Evolutionary conservation across 2,888 invertebrate species (phyloP).

Genomic region (Glomeris marginata): DNA sequence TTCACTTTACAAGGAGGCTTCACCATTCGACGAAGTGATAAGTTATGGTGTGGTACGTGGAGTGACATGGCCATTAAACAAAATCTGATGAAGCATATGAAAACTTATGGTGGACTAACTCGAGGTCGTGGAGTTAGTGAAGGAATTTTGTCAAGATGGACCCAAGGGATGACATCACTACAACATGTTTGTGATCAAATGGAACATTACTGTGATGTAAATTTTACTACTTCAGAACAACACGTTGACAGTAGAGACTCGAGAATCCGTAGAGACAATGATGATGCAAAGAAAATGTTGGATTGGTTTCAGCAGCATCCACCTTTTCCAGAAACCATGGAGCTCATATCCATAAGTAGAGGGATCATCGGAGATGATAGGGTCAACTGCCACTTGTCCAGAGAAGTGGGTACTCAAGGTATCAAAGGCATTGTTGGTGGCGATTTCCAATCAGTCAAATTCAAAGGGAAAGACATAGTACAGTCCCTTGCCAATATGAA

Average conservation of each 20-base stretch:
- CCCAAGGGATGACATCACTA: neutral
- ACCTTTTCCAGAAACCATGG: neutral
- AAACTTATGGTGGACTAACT: constrained; percentile 8
- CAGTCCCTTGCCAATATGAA: neutral
- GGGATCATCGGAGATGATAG: neutral
- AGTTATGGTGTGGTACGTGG: constrained; percentile 10
- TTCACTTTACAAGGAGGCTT: neutral
- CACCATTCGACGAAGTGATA: constrained; percentile 1
- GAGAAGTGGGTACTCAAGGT: neutral
- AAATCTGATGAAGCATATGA: constrained; percentile 7
- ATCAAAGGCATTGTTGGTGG: neutral
- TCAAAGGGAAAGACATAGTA: neutral
- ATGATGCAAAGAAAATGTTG: neutral
- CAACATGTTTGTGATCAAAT: neutral
- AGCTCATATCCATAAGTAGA: neutral
- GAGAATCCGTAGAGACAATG: neutral
- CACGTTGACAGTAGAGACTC: constrained; percentile 8
- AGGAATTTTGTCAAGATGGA: constrained; percentile 3
- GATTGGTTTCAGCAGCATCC: constrained; percentile 1
- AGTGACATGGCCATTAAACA: constrained; percentile 12
- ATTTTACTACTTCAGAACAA: constrained; percentile 3
- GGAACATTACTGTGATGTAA: constrained; percentile 2
- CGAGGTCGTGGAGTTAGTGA: constrained; percentile 8
- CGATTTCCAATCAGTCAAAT: neutral
- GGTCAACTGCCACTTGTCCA: constrained; percentile 1